Evolutionary conservation across 2,797 vertebrate genomes (phyloP).

Genomic region (Paramormyrops hopkinsi): DNA sequence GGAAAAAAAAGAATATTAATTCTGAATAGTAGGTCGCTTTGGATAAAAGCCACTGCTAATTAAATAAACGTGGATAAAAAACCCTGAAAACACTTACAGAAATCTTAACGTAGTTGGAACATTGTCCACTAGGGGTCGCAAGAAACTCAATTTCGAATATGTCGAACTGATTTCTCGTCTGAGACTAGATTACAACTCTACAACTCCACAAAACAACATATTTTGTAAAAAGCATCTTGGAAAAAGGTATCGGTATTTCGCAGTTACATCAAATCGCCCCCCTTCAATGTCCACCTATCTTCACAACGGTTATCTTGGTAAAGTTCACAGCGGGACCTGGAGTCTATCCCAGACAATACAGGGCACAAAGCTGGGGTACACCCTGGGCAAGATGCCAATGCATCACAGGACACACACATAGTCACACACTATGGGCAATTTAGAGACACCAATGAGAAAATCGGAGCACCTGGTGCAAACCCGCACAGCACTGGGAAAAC

Average conservation of each 20-base stretch:
- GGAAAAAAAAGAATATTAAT: not conserved
- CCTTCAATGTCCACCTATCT: not conserved
- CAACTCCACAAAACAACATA: not conserved
- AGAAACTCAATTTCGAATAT: not conserved
- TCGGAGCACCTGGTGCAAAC: not conserved
- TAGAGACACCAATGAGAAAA: not conserved
- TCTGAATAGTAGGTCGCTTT: not conserved
- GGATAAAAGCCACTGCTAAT: not conserved
- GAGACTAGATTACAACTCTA: not conserved
- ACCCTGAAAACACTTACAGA: not conserved
- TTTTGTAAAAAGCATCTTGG: not conserved
- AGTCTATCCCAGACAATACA: not conserved
- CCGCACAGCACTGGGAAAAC: not conserved
- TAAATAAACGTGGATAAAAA: not conserved
- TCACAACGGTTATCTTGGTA: not conserved
- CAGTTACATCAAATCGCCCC: not conserved
- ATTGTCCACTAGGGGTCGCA: not conserved
- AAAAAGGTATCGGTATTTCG: not conserved
- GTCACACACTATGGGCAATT: not conserved
- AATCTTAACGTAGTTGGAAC: not conserved
- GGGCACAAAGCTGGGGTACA: not conserved
- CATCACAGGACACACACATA: not conserved
- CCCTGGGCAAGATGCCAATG: not conserved
- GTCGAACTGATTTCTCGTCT: not conserved
- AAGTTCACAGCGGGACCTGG: not conserved